Conservation (phyloP, 1,140 invertebrate species). For the Drosophila nebulosa region DNA sequence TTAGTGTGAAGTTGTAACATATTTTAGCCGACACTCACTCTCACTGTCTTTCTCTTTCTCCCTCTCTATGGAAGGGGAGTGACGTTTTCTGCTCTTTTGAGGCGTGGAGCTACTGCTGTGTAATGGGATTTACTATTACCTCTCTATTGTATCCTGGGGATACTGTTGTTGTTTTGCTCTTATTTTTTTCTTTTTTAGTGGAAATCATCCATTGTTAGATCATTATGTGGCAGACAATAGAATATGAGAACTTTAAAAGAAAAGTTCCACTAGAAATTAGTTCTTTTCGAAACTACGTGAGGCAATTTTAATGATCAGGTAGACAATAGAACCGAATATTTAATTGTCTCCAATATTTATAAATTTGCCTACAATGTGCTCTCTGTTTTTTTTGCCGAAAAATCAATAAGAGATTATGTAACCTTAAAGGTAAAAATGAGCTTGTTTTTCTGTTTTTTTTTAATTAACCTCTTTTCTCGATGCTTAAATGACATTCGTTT, state of each 20-base stretch:
- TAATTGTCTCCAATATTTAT: too few relatives aligned
- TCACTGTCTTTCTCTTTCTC: background rate
- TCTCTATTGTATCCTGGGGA: slow-evolving; percentile 34
- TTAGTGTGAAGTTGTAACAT: slow-evolving; percentile 76
- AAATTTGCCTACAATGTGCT: too few relatives aligned
- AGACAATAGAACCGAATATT: too few relatives aligned
- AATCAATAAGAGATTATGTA: too few relatives aligned
- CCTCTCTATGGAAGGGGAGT: background rate
- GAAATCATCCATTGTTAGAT: background rate
- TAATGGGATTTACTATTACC: slow-evolving; percentile 60
- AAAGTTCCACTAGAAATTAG: background rate
- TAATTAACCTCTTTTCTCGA: too few relatives aligned
- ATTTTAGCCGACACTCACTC: slow-evolving; percentile 19
- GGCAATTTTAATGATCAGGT: too few relatives aligned
- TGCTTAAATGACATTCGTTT: too few relatives aligned
- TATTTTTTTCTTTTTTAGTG: slow-evolving; percentile 9
- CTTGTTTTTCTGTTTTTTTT: too few relatives aligned
- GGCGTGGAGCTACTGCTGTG: slow-evolving; percentile 68
- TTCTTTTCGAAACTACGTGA: background rate
- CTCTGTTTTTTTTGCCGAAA: too few relatives aligned
- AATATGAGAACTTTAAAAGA: background rate
- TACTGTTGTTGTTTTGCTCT: slow-evolving; percentile 22
- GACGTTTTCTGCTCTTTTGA: slow-evolving; percentile 63
- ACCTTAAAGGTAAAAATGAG: too few relatives aligned
- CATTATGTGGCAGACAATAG: background rate